Evolutionary conservation across 2,797 vertebrate genomes (phyloP).

Genomic region (Brachyalestes nurse): DNA sequence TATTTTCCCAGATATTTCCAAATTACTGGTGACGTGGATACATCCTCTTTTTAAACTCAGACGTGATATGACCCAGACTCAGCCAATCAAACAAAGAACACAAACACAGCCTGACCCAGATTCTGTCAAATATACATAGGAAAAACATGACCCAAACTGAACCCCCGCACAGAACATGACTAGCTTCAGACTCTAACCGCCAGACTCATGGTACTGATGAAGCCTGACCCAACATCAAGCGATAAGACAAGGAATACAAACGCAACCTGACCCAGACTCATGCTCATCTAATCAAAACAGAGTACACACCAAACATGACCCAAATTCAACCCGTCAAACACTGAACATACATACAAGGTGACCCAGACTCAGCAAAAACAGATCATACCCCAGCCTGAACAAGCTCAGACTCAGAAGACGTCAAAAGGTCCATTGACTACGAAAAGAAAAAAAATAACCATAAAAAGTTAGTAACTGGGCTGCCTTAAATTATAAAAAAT

Average conservation of each 20-base stretch:
- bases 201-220: background rate
- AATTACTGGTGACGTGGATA: background rate
- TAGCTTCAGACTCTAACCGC: background rate
- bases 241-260: constrained; percentile 39
- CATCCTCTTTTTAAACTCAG: background rate
- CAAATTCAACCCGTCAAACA: constrained; percentile 2
- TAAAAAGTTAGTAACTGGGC: no score
- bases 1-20: background rate
- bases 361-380: background rate
- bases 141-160: constrained; percentile 1
- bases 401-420: background rate
- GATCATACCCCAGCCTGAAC: constrained; percentile 33
- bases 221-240: background rate
- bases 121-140: background rate
- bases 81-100: background rate
- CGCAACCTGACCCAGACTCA: constrained; percentile 22
- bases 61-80: background rate
- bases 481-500: no score
- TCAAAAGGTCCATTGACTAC: background rate
- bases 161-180: background rate
- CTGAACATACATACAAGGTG: constrained; percentile 15
- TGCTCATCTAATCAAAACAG: constrained; percentile 11
- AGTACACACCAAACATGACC: constrained; percentile 16
- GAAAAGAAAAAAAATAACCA: no score
- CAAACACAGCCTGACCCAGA: constrained; percentile 5